phyloP scores from a whole-genome alignment of 2,888 invertebrate species.

The Eurytoma californica region DNA sequence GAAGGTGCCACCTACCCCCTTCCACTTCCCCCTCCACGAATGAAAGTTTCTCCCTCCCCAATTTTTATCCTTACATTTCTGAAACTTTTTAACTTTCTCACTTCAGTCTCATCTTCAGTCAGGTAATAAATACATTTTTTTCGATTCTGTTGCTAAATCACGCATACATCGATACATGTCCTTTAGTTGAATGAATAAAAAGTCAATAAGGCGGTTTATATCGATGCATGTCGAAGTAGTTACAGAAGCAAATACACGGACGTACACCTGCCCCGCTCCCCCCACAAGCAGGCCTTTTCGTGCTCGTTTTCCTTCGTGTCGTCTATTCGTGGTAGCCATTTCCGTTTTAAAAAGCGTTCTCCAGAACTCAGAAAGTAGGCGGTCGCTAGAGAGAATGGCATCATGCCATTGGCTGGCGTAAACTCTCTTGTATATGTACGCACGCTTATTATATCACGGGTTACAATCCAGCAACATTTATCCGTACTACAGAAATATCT shows the following conservation, averaged over 20 bases:
- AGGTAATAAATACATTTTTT: too few relatives aligned
- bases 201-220: neutral
- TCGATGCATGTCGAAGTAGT: neutral
- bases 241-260: neutral
- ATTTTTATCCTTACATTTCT: neutral
- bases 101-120: neutral
- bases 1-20: neutral
- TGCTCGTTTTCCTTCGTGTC: constrained; percentile 40
- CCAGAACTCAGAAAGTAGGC: constrained; percentile 54
- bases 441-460: neutral
- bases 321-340: constrained; percentile 53
- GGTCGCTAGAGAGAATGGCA: constrained; percentile 45
- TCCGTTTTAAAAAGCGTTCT: constrained; percentile 53
- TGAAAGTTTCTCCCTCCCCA: constrained; percentile 5
- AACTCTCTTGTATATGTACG: constrained; percentile 8
- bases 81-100: neutral
- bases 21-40: constrained; percentile 24
- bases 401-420: constrained; percentile 45
- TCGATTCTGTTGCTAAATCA: neutral
- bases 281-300: constrained; percentile 18
- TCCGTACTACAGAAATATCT: neutral
- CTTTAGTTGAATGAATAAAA: neutral
- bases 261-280: neutral
- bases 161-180: neutral
- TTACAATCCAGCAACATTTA: too few relatives aligned